Conservation (phyloP, 1,140 invertebrate genomes). For the Thaumetopoea pityocampa region DNA sequence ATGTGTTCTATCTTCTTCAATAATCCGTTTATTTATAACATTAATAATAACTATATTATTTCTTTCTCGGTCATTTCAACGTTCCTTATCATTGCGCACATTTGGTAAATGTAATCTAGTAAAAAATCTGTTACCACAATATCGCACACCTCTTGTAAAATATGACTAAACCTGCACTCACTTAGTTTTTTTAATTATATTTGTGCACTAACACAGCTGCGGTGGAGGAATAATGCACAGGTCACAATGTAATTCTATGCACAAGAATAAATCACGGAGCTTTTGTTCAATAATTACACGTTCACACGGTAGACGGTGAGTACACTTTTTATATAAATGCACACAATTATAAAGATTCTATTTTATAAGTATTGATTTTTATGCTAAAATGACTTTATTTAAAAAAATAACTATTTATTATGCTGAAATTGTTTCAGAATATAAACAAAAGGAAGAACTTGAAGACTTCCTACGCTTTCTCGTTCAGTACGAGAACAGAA, state of each 20-base stretch:
- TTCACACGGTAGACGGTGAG: slow-evolving; percentile 13
- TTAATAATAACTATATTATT: too few relatives aligned
- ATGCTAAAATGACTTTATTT: not conserved
- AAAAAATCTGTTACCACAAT: too few relatives aligned
- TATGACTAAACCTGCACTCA: slow-evolving; percentile 6
- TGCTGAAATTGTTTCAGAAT: slow-evolving; percentile 52
- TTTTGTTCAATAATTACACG: slow-evolving; percentile 26
- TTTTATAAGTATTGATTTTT: too few relatives aligned
- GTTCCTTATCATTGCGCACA: slow-evolving; percentile 6
- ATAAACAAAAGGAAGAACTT: slow-evolving; percentile 46
- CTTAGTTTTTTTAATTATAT: slow-evolving; percentile 11
- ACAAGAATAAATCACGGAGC: slow-evolving; percentile 30
- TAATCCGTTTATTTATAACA: too few relatives aligned
- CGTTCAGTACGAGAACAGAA: slow-evolving; percentile 39
- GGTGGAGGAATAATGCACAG: slow-evolving; percentile 47
- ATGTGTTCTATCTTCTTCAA: too few relatives aligned
- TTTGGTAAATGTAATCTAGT: not conserved
- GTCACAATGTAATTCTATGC: slow-evolving; percentile 35
- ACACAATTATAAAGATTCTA: slow-evolving; percentile 15
- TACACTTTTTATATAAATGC: slow-evolving; percentile 19
- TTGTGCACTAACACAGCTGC: slow-evolving; percentile 11
- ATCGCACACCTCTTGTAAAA: not conserved
- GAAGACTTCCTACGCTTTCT: slow-evolving; percentile 51
- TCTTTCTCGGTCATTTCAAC: too few relatives aligned
- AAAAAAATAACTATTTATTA: slow-evolving; percentile 3